Base-by-base conservation (phyloP, 2,888 invertebrate species). In the Piscicola geometra region DNA sequence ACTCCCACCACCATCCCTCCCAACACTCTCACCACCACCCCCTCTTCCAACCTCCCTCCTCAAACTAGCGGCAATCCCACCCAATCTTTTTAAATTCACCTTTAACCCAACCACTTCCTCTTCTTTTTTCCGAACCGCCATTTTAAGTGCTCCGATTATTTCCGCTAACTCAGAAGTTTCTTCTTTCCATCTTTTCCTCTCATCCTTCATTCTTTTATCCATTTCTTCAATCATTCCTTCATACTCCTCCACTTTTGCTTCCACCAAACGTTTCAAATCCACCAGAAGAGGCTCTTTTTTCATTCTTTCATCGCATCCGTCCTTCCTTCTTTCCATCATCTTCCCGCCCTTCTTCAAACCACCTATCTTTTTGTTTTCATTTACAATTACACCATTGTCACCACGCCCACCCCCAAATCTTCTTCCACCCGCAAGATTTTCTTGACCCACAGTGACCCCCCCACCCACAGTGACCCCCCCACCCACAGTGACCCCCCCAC, bases 31-130 rank as follows among this genome's bases (percentile, higher is more conserved):
- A 52, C 5, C 50, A 71, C 28, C 30, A 21, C 56, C 18, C 41
- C 52, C 28, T 35, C 30, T 28, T 64, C 64, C 32, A 18, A 64
- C n/a, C 28, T 73, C 36, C n/a, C 33, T 35, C 56, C 52, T 56
- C n/a, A 73, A 52, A 21, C 33, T 18, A 3, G 52, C 52, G 15
- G 73, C 52, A 35, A 73, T 73, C 21, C 64, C 32, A 30, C 60
- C 33, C 33, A 73, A 25, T 36, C 56, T 73, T 36, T 56, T 35
- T 12, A 56, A 2, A 33, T 35, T 60, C 28, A 56, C 33, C 12
- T 21, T 64, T 52, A 73, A 18, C 12, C 25, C 35, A n/a, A 35
- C 33, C 1, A 33, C 28, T 12, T 47, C 52, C 21, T 73, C 56
- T 2, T 73, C 64, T 35, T 73, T 73, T 36, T 73, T 33, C 35